Conservation (phyloP, 92 coral and sea anemone species). For the Scolanthus callimorphus region DNA sequence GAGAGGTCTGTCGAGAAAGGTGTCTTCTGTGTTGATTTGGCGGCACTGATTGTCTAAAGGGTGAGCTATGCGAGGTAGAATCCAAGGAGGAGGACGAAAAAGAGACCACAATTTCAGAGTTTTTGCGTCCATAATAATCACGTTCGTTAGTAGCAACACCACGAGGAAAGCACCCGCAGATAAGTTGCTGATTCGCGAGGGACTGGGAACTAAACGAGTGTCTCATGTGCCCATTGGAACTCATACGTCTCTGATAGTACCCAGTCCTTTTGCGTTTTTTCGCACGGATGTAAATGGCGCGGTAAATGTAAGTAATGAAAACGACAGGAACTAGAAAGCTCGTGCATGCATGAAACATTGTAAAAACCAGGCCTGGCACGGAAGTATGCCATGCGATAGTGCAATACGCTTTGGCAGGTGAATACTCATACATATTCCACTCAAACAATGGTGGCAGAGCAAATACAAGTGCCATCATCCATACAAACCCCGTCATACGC, state of each 20-base stretch:
- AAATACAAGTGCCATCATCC: conserved; percentile 65
- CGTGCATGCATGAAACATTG: conserved; percentile 33
- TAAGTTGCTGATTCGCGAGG: conserved; percentile 1
- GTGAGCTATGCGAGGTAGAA: conserved; percentile 11
- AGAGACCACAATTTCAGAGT: conserved; percentile 1
- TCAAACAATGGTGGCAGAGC: conserved; percentile 78
- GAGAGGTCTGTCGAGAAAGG: conserved; percentile 20
- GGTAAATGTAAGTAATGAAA: conserved; percentile 60
- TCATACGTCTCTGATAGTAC: conserved; percentile 24
- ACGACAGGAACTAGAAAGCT: conserved; percentile 61
- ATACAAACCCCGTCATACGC: conserved; percentile 69
- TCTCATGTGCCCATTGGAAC: conserved; percentile 3
- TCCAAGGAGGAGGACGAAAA: conserved; percentile 24
- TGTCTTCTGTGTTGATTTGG: conserved; percentile 10
- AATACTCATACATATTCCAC: conserved; percentile 77
- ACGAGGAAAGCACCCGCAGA: conserved; percentile 25
- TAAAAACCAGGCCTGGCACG: conserved; percentile 67
- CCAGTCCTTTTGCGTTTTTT: conserved; percentile 45
- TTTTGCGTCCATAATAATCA: not conserved
- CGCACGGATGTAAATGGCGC: conserved; percentile 67
- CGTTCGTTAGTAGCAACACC: not conserved
- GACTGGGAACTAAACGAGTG: conserved; percentile 2
- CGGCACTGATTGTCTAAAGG: not conserved
- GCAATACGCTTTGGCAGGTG: conserved; percentile 76
- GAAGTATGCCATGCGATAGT: conserved; percentile 75